phyloP scores from a whole-genome alignment of 2,113 vertebrate species.

The Oophaga pumilio region DNA sequence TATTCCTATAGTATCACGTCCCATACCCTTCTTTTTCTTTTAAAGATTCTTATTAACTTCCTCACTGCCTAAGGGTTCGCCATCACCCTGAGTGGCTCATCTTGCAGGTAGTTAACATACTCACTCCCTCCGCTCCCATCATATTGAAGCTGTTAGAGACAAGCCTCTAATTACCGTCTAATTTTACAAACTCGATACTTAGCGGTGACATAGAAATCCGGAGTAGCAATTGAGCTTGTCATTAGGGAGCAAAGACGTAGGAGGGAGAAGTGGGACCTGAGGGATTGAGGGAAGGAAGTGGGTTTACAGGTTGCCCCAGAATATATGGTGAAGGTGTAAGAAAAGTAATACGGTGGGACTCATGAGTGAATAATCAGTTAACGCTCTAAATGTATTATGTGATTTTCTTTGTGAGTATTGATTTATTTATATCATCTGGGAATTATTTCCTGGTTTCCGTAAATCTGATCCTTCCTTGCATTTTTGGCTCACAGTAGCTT shows the following conservation, averaged over 20 bases:
- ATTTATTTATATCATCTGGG: neutral
- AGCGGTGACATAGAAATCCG: constrained; percentile 33
- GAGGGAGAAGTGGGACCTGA: neutral
- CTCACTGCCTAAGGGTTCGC: neutral
- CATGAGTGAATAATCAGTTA: neutral
- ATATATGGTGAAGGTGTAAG: neutral
- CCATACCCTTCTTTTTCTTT: neutral
- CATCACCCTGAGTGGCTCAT: neutral
- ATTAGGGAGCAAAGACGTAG: neutral
- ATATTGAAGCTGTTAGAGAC: constrained; percentile 32
- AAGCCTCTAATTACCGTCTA: constrained; percentile 53
- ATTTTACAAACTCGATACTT: constrained; percentile 52
- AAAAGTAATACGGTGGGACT: neutral
- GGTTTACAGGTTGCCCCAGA: neutral
- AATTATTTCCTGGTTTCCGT: neutral
- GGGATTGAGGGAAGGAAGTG: neutral
- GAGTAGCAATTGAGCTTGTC: constrained; percentile 52
- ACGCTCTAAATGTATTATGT: neutral
- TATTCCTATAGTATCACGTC: neutral
- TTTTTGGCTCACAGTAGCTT: too few species aligned
- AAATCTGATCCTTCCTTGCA: neutral
- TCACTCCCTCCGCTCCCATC: neutral
- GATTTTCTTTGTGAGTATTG: neutral
- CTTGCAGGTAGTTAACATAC: constrained; percentile 28
- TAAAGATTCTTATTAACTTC: neutral